Evolutionary conservation across 2,113 vertebrate species (phyloP), one percentile per base, ranked within the genome.

Genomic region (Salvator merianae): DNA sequence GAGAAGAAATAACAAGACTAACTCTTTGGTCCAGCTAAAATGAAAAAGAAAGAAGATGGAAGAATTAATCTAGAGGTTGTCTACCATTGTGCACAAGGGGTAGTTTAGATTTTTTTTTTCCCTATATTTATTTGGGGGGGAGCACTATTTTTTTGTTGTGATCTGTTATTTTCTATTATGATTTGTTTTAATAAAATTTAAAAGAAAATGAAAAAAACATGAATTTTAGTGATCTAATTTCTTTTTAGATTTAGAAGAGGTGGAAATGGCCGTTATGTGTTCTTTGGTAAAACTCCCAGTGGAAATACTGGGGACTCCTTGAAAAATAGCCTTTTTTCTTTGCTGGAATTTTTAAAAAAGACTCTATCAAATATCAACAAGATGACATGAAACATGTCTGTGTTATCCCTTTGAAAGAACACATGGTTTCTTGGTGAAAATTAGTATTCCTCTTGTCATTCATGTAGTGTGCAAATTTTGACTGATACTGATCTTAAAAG

Each of bases 401-500:
- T 87, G 88, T 92, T 86, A 85, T 55, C 85, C 5, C 87, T 86
- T 63, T 30, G 12, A 76, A 0, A 0, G 22, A 34, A 16, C 88
- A 76, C 79, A 16, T 80, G 79, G 3, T 28, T 0, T 40, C 32
- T 75, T 71, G 2, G n/a, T 93, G 18, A 69, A 53, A 0, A 0
- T 86, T 76, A 88, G 87, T 8, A 8, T 68, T 78, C 84, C 16
- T 80, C 90, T 89, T 88, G 89, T 82, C 82, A 78, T 89, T 62
- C 0, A 10, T 47, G 7, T 88, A 91, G 4, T 83, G 4, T 83
- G 85, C 20, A 66, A 81, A 78, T 84, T 79, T 70, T 32, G 71
- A 85, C 77, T 63, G 69, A 87, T 90, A 78, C 76, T 88, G 84
- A 90, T 93, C 72, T 86, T 94, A 63, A 82, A 91, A 88, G 88